A percentile compares a stretch with the other conserved stretches of the same genome.
phyloP scores from a whole-genome alignment of 1,140 invertebrate species.

The Drosophila arawakana region DNA sequence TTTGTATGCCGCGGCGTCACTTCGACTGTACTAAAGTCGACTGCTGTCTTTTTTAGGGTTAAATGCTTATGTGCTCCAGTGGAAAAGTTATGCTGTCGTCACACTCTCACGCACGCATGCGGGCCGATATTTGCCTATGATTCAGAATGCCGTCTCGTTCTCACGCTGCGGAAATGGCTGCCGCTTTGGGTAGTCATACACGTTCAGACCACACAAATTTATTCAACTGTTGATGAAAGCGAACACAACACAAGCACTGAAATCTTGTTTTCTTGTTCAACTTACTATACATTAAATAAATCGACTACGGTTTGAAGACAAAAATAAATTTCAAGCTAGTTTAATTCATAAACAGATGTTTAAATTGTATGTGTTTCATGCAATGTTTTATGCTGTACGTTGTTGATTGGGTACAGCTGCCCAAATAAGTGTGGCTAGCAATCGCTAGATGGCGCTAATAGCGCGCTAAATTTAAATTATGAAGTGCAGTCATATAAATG shows the following conservation, averaged over 20 bases:
- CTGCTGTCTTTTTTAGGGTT: constrained; percentile 80
- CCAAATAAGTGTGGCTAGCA: background rate
- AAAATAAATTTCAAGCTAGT: background rate
- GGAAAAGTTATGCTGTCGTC: constrained; percentile 25
- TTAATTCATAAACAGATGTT: background rate
- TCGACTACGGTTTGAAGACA: background rate
- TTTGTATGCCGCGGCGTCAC: constrained; percentile 76
- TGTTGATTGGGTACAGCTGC: background rate
- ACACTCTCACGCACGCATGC: constrained; percentile 33
- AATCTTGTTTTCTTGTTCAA: background rate
- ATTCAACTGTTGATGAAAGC: constrained; percentile 1
- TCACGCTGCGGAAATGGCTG: constrained; percentile 69
- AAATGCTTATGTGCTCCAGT: constrained; percentile 53
- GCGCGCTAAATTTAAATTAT: constrained; percentile 18
- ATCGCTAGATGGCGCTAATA: constrained; percentile 8
- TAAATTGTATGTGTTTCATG: background rate
- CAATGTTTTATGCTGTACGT: constrained; percentile 1
- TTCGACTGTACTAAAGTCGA: constrained; percentile 77
- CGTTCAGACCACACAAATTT: constrained; percentile 20
- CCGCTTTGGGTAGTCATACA: constrained; percentile 26
- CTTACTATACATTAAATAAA: background rate
- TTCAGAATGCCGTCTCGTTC: constrained; percentile 26
- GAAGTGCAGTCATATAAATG: background rate
- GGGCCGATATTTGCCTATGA: constrained; percentile 23
- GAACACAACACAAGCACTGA: background rate